Evolutionary conservation across 2,113 vertebrate genomes (phyloP), one percentile per base, ranked within the genome.

Genomic region (Ibidorhyncha struthersii): DNA sequence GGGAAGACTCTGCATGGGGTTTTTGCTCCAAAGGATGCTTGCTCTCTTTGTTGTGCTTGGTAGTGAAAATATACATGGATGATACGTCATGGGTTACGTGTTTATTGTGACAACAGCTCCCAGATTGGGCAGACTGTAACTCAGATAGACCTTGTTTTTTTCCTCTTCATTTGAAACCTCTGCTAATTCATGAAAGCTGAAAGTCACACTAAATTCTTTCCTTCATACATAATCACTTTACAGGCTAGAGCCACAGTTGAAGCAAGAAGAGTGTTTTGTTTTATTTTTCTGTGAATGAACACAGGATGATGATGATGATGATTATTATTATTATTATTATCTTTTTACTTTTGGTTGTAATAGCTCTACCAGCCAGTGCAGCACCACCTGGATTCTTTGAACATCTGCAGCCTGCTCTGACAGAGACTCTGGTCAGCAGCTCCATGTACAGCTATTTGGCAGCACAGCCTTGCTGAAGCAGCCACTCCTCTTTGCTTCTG

Each of bases 151-250:
- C 41, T 86, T 86, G 47, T 50, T 52, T 94, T 95, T 91, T 92
- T 90, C 43, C 71, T 95, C 45, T 96, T 80, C 43, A 12, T 86
- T 78, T 93, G 92, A 95, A 95, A 93, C 69, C 55, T 93, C 85
- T 97, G n/a, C 85, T 97, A 96, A 96, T 96, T 93, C 71, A 34
- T 92, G 93, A 94, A 94, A 93, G 92, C 85, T 95, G 88, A 95
- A 97, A 95, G 58, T 89, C 71, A 58, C 59, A 74, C 74, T 95
- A 63, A 96, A 96, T 97, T 94, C 95, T 93, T 96, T 95, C 95
- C 96, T 93, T 97, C 85, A 86, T 93, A 70, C 92, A 90, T 96
- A 96, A 94, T 95, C 86, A 43, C 90, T 93, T 89, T 41, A 59
- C 32, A 89, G 83, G 27, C 93, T 91, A 70, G 63, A 83, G 72